phyloP scores from a whole-genome alignment of 2,888 invertebrate genomes.

The Melanargia galathea region DNA sequence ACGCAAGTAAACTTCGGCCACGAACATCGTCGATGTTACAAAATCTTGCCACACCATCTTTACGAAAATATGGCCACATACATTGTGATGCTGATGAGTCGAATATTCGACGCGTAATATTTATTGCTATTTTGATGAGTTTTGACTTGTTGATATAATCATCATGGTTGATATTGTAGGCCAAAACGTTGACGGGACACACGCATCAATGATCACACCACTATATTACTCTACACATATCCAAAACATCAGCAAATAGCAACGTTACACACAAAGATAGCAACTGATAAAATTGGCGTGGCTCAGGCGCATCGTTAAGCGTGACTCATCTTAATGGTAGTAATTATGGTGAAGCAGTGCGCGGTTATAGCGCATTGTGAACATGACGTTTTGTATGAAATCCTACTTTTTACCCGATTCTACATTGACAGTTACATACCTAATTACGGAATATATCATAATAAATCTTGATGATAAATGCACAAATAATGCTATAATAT shows the following conservation, averaged over 20 bases:
- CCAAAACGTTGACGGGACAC: neutral
- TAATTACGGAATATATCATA: neutral
- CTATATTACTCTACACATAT: neutral
- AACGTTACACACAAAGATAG: constrained; percentile 52
- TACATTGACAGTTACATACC: neutral
- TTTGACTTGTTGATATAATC: no score
- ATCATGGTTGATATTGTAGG: neutral
- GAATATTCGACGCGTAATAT: no score
- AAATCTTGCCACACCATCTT: no score
- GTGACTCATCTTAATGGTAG: constrained; percentile 79
- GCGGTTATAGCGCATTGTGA: constrained; percentile 52
- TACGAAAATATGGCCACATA: no score
- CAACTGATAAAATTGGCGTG: constrained; percentile 69
- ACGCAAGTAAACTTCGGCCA: no score
- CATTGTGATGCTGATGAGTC: no score
- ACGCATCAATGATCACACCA: no score
- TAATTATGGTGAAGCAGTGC: constrained; percentile 69
- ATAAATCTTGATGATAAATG: neutral
- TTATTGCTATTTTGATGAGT: no score
- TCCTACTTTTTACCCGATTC: neutral
- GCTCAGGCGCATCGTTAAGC: constrained; percentile 71
- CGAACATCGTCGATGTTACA: no score
- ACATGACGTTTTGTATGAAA: constrained; percentile 24
- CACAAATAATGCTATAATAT: no score
- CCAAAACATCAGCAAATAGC: constrained; percentile 20